Evolutionary conservation across 1,140 invertebrate genomes (phyloP), one percentile per base, ranked within the genome.

Genomic region (Heterodera carotae): DNA sequence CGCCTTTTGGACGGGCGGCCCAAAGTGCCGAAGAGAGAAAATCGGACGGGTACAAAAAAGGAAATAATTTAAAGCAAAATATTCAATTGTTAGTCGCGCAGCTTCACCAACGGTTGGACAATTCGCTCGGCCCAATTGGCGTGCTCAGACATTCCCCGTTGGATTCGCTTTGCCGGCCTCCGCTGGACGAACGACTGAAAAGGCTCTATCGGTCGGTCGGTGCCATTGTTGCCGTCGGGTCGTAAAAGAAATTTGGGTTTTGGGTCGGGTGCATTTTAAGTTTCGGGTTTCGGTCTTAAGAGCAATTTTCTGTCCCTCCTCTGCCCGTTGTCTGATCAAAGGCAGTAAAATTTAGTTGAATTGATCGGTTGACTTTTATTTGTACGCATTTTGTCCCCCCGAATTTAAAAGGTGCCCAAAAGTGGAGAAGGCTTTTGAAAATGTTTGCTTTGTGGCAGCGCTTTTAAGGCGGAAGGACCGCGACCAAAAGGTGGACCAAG

Each of bases 401-500:
- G 72, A 81, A 31, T 53, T 53, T 53, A 18, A 53, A 56, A 56
- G 48, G 48, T 76, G 68, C 0, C 85, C 85, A 10, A 83, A 77
- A 62, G 86, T 86, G 7, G 76, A 88, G 8, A 86, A 86, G 67
- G 85, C 85, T 12, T 86, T 88, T 62, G 86, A 88, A 69, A 86
- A 86, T 66, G 81, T 86, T 72, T 86, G 85, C 69, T 86, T 88
- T 76, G 86, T 86, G 64, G 85, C 85, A 4, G 85, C 88, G 69
- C 39, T 86, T 53, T 43, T 86, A 53, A 87, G 87, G 72, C 87
- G 87, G 75, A 86, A 86, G 75, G 86, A 86, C 77, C 64, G 82
- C 60, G 85, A 86, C 67, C 85, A 86, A 74, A 86, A 86, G 76
- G 86, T 89, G 71, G 86, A 88, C 69, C 83, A 90, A 72, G 97